Evolutionary conservation across 2,888 invertebrate genomes (phyloP), one percentile per base, ranked within the genome.

Genomic region (Drosophila kuntzei): DNA sequence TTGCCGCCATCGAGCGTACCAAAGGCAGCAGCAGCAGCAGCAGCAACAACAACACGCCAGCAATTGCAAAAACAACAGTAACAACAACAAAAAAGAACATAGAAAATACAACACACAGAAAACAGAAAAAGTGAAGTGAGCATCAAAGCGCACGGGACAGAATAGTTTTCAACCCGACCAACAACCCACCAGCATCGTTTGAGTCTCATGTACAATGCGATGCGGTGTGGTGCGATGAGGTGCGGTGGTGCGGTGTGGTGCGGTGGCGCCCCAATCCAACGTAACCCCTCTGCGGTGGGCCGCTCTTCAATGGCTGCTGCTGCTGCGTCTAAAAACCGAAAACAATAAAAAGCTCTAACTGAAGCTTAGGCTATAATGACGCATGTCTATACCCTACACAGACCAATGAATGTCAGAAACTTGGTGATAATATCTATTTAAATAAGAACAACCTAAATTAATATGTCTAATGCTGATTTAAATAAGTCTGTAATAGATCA

Each of bases 81-180:
- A 65, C 58, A 69, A 18, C 34, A 46, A 41, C 49, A 36, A 63
- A 41, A 51, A 69, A 58, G 60, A 66, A 61, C 67, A 66, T 29
- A 7, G 47, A 47, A 54, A 55, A 71, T 50, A 50, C 36, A 50
- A 34, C 22, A 44, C 43, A 44, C 37, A 29, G 61, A 62, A 57
- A 60, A 63, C 44, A 67, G 57, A 63, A 75, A 75, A 86, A 89
- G 80, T 88, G 64, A 89, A 83, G 78, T 85, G 81, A 85, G 85
- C 87, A 82, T 78, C 87, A 78, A 83, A 87, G 83, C 84, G 76
- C 79, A 85, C 73, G 78, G 84, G 78, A 50, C 71, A 63, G 71
- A 77, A 87, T 87, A 87, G 83, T 87, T 84, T 83, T 87, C 84
- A 87, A 84, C 83, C 83, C 87, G 83, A 84, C 81, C 87, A 76